Base-by-base conservation (phyloP, 2,888 invertebrate species). In the Amiota communis region DNA sequence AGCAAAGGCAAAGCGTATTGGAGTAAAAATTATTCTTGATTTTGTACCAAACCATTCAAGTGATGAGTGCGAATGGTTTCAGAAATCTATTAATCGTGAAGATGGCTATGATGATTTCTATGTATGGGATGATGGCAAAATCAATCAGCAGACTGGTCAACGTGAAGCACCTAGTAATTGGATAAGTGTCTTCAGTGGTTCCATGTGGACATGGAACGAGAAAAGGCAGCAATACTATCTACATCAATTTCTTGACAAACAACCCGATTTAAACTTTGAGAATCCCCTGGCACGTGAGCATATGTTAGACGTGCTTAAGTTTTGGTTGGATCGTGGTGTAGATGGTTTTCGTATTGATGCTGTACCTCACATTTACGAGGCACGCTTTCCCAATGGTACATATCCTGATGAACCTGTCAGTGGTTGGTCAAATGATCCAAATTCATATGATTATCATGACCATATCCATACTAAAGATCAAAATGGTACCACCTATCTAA, bases 261-360 rank as follows among this genome's bases (percentile, higher is more conserved):
- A 95, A 84, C 95, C 96, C 0, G 95, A 96, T 87, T 90, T 96
- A 0, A 95, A 96, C 89, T 93, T 92, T 85, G 91, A 93, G 23
- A 94, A 94, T 87, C 91, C 93, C 0, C 89, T 89, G 0, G 92
- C 96, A 0, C 91, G 93, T 0, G 89, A 91, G 65, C 92, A 93
- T 86, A 92, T 87, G 87, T 87, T 87, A 67, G 90, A 92, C 1
- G 93, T 93, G 0, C 88, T 97, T 8, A 92, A 91, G 81, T 96
- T 93, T 84, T 98, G 97, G 97, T 86, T 98, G 71, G 93, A 93
- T 74, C 92, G 93, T 78, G 97, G 97, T 0, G 93, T 97, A 0
- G 95, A 96, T 85, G 98, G 98, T 0, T 96, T 98, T 84, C 92
- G 97, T 76, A 91, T 97, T 63, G 95, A 96, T 83, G 95, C 96